Evolutionary conservation across 2,797 vertebrate species (phyloP).

Genomic region (Enteromius afrohamiltoni): DNA sequence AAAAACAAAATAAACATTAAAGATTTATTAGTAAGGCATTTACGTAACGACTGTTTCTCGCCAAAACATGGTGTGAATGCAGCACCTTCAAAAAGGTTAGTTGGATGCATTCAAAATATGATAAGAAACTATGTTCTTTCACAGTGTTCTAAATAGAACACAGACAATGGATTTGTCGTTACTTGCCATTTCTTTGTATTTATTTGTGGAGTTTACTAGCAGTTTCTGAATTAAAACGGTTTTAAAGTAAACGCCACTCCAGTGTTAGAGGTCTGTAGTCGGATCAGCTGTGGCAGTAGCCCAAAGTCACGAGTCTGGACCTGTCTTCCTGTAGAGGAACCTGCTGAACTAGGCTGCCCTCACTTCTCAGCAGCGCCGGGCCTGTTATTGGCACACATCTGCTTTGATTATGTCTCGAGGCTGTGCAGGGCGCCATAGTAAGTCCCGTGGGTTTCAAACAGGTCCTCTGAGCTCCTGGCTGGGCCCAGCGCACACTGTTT

Average conservation of each 20-base stretch:
- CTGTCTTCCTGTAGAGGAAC: constrained; percentile 2
- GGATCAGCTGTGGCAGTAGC: background rate
- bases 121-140: no score
- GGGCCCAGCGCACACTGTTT: constrained; percentile 3
- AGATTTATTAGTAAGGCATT: no score
- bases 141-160: no score
- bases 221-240: background rate
- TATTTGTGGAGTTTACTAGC: background rate
- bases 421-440: background rate
- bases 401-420: background rate
- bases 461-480: constrained; percentile 2
- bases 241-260: background rate
- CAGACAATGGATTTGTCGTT: no score
- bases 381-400: constrained; percentile 14
- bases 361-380: background rate
- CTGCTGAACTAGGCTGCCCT: background rate
- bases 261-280: background rate
- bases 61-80: no score
- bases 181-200: background rate
- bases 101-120: no score
- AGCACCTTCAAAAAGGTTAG: no score
- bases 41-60: no score
- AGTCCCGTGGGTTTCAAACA: constrained; percentile 11
- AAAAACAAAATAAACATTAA: no score
- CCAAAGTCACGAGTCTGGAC: background rate